phyloP scores from a whole-genome alignment of 1,140 invertebrate species.

The Acromyrmex echinatior region DNA sequence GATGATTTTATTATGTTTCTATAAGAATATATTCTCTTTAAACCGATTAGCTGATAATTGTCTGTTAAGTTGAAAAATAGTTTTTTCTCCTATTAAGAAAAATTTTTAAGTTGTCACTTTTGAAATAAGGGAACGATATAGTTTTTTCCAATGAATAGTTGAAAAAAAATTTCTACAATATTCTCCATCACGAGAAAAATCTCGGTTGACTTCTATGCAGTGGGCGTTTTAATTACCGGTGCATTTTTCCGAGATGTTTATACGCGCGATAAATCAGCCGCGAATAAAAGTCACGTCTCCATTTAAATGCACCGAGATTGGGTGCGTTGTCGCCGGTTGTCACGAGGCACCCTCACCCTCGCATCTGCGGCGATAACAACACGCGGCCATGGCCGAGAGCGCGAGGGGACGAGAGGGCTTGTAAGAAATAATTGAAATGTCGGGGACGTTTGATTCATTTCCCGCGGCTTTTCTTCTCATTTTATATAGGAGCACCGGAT shows the following conservation, averaged over 20 bases:
- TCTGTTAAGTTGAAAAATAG: no score
- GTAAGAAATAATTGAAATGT: slow-evolving; percentile 84
- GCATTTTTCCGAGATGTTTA: slow-evolving; percentile 56
- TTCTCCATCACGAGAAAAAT: slow-evolving; percentile 7
- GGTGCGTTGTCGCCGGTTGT: slow-evolving; percentile 32
- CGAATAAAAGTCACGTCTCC: slow-evolving; percentile 61
- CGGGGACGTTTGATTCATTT: slow-evolving; percentile 83
- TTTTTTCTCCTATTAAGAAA: no score
- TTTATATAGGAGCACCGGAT: slow-evolving; percentile 77
- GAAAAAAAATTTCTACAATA: not conserved
- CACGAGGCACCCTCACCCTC: slow-evolving; percentile 36
- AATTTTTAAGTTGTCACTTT: no score
- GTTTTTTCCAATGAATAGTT: not conserved
- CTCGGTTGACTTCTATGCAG: slow-evolving; percentile 14
- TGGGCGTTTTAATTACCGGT: slow-evolving; percentile 43
- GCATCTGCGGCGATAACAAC: slow-evolving; percentile 34
- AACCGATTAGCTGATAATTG: no score
- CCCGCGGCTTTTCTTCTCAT: slow-evolving; percentile 79
- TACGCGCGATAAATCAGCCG: slow-evolving; percentile 57
- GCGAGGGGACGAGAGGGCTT: slow-evolving; percentile 30
- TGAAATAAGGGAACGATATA: not conserved
- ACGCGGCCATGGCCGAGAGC: slow-evolving; percentile 15
- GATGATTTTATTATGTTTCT: no score
- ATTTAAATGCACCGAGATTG: slow-evolving; percentile 64
- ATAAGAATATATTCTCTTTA: no score